phyloP scores from a whole-genome alignment of 2,888 invertebrate species.

The Phorcus lineatus region DNA sequence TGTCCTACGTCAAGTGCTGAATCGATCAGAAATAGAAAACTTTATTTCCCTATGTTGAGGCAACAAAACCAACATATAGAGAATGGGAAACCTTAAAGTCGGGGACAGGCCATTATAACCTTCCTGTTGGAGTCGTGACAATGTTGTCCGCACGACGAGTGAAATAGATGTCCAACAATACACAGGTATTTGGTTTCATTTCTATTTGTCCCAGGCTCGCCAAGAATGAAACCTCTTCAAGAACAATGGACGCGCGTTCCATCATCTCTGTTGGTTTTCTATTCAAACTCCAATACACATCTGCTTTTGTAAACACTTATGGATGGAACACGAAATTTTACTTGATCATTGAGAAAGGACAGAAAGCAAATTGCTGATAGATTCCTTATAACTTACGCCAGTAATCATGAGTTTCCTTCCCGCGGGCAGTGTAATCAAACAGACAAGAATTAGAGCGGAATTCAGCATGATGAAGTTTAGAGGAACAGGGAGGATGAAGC shows the following conservation, averaged over 20 bases:
- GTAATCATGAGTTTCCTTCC: slow-evolving; percentile 22
- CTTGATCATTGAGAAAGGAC: slow-evolving; percentile 12
- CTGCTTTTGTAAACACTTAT: slow-evolving; percentile 23
- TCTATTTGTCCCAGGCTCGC: slow-evolving; percentile 19
- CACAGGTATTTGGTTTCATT: slow-evolving; percentile 29
- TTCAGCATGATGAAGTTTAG: background rate
- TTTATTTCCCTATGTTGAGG: slow-evolving; percentile 20
- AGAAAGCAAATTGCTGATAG: slow-evolving; percentile 20
- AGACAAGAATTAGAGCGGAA: background rate
- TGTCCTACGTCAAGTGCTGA: slow-evolving; percentile 23
- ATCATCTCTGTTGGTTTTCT: background rate
- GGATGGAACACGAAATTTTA: slow-evolving; percentile 26
- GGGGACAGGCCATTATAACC: slow-evolving; percentile 20
- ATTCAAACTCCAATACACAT: slow-evolving; percentile 14
- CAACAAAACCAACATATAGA: slow-evolving; percentile 22
- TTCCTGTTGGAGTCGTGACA: slow-evolving; percentile 22
- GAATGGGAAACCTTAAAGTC: slow-evolving; percentile 29
- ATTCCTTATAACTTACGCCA: slow-evolving; percentile 12
- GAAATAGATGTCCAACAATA: slow-evolving; percentile 31
- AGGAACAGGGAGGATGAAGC: background rate
- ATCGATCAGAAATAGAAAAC: slow-evolving; percentile 35
- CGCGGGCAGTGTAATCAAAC: background rate
- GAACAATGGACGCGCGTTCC: background rate
- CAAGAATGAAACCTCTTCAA: background rate
- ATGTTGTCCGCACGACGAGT: slow-evolving; percentile 28